Base-by-base conservation (phyloP, 2,888 invertebrate genomes). In the Caenorhabditis sp. region DNA sequence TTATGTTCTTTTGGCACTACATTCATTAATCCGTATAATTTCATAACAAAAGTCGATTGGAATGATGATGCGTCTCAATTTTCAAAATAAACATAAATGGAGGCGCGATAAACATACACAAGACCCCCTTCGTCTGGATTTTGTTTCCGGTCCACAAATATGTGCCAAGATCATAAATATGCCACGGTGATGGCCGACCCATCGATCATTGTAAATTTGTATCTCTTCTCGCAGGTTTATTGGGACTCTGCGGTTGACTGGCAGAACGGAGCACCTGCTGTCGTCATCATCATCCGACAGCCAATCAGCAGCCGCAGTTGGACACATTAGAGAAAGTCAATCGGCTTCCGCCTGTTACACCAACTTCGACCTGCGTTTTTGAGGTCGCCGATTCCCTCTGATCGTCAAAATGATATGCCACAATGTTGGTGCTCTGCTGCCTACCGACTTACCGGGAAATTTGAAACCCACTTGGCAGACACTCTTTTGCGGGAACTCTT, bases 191-290 rank as follows among this genome's bases (percentile, higher is more conserved):
- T 67, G n/a, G 51, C 61, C 22, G 15, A 6, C 62, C 37, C 65
- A 80, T 80, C 80, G 72, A 80, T 80, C 80, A 80, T 80, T 80
- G 80, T 80, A 80, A 80, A 72, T 80, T 72, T 80, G 80, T 72
- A 72, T 79, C 58, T 47, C n/a, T 40, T 58, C 56, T 35, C 70
- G 58, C 67, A 64, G 65, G 74, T 80, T 80, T 80, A 76, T 80
- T 80, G 80, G 74, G 50, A 55, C 67, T 47, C 77, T 58, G 80
- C 24, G 74, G 69, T 67, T 61, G 71, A 77, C 77, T 69, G 77
- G 70, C 69, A 62, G 70, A 65, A 67, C 56, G 62, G 68, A 65
- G 69, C 67, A 80, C 68, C 80, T 68, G 68, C 68, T 71, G 70
- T 61, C 44, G 74, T 68, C 68, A 56, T 67, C 76, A 76, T 76